Evolutionary conservation across 2,113 vertebrate genomes (phyloP).

Genomic region (Onychostruthus taczanowskii): DNA sequence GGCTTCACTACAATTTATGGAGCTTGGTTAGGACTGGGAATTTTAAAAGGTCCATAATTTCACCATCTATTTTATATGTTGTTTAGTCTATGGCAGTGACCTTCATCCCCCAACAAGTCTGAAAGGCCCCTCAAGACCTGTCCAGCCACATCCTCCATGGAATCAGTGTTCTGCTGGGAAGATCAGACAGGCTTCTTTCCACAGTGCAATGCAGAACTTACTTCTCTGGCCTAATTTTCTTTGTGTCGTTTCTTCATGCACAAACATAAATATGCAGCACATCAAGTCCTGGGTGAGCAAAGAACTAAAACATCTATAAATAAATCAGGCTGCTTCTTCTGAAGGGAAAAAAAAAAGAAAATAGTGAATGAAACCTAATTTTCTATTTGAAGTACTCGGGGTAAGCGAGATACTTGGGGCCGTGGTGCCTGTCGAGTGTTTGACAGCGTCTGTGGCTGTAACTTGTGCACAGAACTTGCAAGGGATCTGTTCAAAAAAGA

Average conservation of each 20-base stretch:
- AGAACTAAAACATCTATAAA: slow-evolving; percentile 57
- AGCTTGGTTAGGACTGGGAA: not conserved
- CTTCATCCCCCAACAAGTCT: not conserved
- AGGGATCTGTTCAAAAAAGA: slow-evolving; percentile 22
- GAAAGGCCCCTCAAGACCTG: not conserved
- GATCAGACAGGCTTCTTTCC: not conserved
- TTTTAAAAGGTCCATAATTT: not conserved
- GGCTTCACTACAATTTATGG: not conserved
- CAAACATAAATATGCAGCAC: slow-evolving; percentile 59
- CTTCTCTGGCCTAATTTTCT: slow-evolving; percentile 47
- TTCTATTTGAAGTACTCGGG: slow-evolving; percentile 34
- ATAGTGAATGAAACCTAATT: slow-evolving; percentile 51
- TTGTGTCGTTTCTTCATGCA: slow-evolving; percentile 14
- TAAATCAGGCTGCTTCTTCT: slow-evolving; percentile 49
- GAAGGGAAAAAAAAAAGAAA: not conserved
- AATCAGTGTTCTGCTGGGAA: not conserved
- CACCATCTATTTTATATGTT: not conserved
- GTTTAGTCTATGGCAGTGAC: not conserved
- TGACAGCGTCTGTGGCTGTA: not conserved
- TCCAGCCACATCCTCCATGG: not conserved
- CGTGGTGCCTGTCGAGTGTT: not conserved
- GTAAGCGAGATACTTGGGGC: not conserved
- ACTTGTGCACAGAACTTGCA: not conserved
- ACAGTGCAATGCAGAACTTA: not conserved
- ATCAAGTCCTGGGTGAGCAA: slow-evolving; percentile 19